phyloP scores from a whole-genome alignment of 2,888 invertebrate genomes.

The Aleiodes alternator region DNA sequence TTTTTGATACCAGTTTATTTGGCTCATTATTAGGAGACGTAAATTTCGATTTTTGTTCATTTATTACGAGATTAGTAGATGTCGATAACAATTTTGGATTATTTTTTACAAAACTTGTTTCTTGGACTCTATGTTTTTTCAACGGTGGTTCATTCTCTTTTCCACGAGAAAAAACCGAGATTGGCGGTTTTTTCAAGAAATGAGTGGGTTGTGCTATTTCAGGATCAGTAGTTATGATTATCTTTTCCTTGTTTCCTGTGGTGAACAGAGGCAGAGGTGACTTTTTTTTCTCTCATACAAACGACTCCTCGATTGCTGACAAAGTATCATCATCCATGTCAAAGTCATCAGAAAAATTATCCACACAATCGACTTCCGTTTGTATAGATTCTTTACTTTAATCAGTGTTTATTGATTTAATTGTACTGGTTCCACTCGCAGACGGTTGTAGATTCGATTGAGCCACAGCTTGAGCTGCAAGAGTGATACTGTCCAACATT shows the following conservation, averaged over 20 bases:
- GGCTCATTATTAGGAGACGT: neutral
- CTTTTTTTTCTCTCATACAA: conserved; percentile 22
- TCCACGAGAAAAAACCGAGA: conserved; percentile 42
- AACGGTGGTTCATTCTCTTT: conserved; percentile 43
- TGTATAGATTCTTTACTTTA: conserved; percentile 37
- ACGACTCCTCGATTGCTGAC: conserved; percentile 30
- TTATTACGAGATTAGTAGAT: conserved; percentile 26
- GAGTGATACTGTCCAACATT: conserved; percentile 11
- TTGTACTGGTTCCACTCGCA: conserved; percentile 16
- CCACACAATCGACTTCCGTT: conserved; percentile 9
- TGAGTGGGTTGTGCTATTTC: conserved; percentile 38
- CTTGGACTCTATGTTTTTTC: conserved; percentile 35
- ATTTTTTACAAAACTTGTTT: conserved; percentile 28
- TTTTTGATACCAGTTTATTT: neutral
- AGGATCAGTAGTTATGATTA: conserved; percentile 34
- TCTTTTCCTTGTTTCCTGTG: conserved; percentile 38
- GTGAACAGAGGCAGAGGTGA: conserved; percentile 29
- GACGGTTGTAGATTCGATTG: conserved; percentile 16
- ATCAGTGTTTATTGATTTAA: conserved; percentile 8
- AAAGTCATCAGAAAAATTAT: conserved; percentile 43
- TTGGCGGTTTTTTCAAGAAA: conserved; percentile 39
- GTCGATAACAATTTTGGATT: conserved; percentile 4
- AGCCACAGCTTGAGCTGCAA: neutral
- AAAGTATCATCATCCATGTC: conserved; percentile 35
- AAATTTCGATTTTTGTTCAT: conserved; percentile 33